These are phyloP conservation scores for Oceanodroma tethys DNA, from an alignment of 2,113 vertebrate species.

Conservation along the genomic window DNA sequence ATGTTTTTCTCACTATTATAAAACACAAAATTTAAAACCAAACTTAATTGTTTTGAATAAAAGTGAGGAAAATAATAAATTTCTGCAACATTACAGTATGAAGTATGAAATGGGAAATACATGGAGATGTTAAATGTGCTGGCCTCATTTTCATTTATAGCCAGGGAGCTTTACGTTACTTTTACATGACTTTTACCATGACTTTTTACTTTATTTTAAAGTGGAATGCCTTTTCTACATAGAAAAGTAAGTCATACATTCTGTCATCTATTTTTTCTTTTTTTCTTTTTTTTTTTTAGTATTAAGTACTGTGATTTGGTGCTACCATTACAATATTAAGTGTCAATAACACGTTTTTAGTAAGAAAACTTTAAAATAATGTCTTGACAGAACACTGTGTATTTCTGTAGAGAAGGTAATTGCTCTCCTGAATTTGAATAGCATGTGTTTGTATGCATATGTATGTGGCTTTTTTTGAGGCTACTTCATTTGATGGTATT, in stretches of 20 bases:
- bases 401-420: background rate
- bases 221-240: background rate
- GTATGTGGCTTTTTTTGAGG: background rate
- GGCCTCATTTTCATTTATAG: background rate
- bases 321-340: background rate
- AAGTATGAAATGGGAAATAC: background rate
- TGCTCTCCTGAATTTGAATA: background rate
- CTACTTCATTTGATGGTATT: background rate
- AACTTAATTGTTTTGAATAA: background rate
- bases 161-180: background rate
- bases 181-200: background rate
- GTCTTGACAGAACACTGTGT: background rate
- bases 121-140: background rate
- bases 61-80: background rate
- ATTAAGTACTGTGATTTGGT: background rate
- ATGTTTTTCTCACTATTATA: background rate
- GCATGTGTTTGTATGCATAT: rapidly evolving
- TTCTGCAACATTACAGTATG: background rate
- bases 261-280: background rate
- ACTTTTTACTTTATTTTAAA: background rate
- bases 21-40: background rate
- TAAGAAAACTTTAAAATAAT: background rate
- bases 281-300: background rate
- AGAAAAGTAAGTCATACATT: background rate
- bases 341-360: rapidly evolving